A percentile compares a stretch with the other conserved stretches of the same genome.
phyloP scores from a whole-genome alignment of 2,888 invertebrate genomes.

The Agapetus fuscipes region DNA sequence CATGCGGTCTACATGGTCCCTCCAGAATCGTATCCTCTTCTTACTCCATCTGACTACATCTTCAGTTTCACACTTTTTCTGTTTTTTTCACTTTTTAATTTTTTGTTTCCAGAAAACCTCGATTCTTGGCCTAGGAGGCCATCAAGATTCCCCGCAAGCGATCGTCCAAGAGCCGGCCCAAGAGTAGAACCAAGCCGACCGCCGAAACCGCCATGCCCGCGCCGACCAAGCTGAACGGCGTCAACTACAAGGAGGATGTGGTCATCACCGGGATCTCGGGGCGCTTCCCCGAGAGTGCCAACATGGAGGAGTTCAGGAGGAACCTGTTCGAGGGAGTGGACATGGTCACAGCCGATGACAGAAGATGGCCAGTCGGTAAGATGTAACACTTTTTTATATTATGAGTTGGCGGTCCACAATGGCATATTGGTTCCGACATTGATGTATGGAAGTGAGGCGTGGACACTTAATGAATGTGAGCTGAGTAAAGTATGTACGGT shows the following conservation, averaged over 20 bases:
- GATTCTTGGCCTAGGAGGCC: conserved; percentile 11
- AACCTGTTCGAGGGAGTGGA: conserved; percentile 87
- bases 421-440: too few relatives aligned
- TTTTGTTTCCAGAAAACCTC: conserved; percentile 18
- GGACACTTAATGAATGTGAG: too few relatives aligned
- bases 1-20: too few relatives aligned
- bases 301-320: conserved; percentile 86
- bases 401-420: too few relatives aligned
- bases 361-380: conserved; percentile 74
- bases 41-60: too few relatives aligned
- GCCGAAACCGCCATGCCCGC: conserved; percentile 30
- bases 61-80: too few relatives aligned
- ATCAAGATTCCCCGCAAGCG: conserved; percentile 21
- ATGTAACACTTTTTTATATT: not conserved
- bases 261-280: conserved; percentile 80
- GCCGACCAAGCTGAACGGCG: conserved; percentile 31
- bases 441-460: too few relatives aligned
- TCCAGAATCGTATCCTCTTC: too few relatives aligned
- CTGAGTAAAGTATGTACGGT: too few relatives aligned
- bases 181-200: conserved; percentile 6
- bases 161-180: conserved; percentile 16
- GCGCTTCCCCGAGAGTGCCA: conserved; percentile 83
- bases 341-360: conserved; percentile 84
- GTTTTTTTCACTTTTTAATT: not conserved
- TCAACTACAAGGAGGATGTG: conserved; percentile 49